These are phyloP conservation scores for Sebastes elongatus DNA, from an alignment of 2,797 vertebrate genomes.

Conservation along the genomic window DNA sequence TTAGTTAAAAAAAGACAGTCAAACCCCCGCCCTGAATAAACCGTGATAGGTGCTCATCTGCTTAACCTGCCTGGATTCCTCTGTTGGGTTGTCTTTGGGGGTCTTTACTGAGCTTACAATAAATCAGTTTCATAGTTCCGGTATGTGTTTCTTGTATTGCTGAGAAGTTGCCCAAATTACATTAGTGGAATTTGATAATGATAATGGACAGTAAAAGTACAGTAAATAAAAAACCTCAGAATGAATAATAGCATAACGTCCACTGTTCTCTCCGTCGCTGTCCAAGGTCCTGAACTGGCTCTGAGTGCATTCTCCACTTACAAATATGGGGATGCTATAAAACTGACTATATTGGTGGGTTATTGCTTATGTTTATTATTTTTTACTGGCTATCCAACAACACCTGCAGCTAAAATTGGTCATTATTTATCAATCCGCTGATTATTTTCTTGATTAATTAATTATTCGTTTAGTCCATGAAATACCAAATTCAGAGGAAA, in stretches of 20 bases:
- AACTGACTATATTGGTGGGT: neutral
- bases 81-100: neutral
- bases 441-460: neutral
- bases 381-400: neutral
- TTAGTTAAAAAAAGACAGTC: conserved; percentile 16
- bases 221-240: neutral
- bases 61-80: neutral
- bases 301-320: neutral
- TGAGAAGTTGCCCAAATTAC: neutral
- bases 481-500: neutral
- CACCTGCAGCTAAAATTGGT: too few species aligned
- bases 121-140: neutral
- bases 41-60: neutral
- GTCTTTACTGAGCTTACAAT: neutral
- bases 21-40: conserved; percentile 23
- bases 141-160: neutral
- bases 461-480: neutral
- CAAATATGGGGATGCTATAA: neutral
- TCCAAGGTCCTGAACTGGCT: conserved; percentile 44
- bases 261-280: conserved; percentile 4
- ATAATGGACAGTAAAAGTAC: neutral
- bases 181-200: neutral
- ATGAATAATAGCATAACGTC: neutral
- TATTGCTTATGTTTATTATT: neutral
- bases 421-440: neutral